Base-by-base conservation (phyloP, 2,888 invertebrate genomes). In the Mythimna pallens region DNA sequence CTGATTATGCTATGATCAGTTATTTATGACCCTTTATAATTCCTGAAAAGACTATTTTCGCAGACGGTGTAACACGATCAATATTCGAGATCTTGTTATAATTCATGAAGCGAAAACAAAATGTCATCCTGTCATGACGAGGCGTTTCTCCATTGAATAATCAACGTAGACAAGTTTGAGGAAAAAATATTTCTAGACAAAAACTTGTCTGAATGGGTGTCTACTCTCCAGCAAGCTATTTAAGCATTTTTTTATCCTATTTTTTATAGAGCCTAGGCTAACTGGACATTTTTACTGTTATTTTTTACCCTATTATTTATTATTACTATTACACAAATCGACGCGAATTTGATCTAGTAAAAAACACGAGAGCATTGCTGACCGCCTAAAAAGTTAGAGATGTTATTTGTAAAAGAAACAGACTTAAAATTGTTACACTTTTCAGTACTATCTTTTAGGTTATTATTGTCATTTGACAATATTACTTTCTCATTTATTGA, bases 171-270 rank as follows among this genome's bases (percentile, higher is more conserved):
- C 40, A 70, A 14, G 43, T 20, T n/a, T 36, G 25, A 43, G 2
- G 7, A 25, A 57, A 74, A 77, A 58, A 34, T 1, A 8, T 10
- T 30, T 57, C 52, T 22, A 63, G 43, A n/a, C 25, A 72, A 65
- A 79, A 72, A 66, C 34, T 61, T 62, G 65, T 65, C 52, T 62
- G n/a, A 76, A 57, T 72, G 73, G 17, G 62, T 25, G 76, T 52
- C 50, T 67, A 43, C 57, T 43, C 73, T 63, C 72, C 65, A 43
- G 62, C 25, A 9, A 73, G 59, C 43, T 70, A 52, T 25, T 70
- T 50, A 12, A 14, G 5, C 9, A 0, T 20, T 34, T 59, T 57
- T 70, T 71, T 65, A 47, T 58, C 25, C 22, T n/a, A 14, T 47
- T 57, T 69, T 68, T 78, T 43, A 40, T 55, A 17, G 22, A 25